phyloP scores from a whole-genome alignment of 2,888 invertebrate species.

The Pseudoips prasinana region DNA sequence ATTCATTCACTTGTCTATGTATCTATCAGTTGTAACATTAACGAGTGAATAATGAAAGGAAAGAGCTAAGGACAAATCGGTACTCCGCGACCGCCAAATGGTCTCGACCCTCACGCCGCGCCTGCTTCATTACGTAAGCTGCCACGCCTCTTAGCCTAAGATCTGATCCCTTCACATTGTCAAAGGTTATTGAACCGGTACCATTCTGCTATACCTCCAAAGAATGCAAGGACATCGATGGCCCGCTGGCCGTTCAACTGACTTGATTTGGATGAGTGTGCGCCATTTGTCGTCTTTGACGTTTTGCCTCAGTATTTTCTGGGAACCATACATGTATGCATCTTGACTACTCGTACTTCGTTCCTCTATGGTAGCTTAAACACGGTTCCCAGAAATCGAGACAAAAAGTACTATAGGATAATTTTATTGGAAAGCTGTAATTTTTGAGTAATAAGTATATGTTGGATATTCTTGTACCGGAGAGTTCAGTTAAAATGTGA shows the following conservation, averaged over 20 bases:
- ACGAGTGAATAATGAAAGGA: conserved; percentile 6
- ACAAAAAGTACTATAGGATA: no score
- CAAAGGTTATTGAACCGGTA: conserved; percentile 74
- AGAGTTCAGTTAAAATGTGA: no score
- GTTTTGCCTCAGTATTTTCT: no score
- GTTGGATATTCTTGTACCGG: no score
- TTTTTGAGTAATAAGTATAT: no score
- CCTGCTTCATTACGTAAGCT: conserved; percentile 61
- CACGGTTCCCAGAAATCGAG: no score
- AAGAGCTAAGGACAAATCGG: conserved; percentile 16
- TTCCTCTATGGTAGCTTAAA: no score
- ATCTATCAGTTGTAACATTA: no score
- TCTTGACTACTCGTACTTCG: no score
- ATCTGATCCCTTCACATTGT: conserved; percentile 72
- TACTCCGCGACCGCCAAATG: conserved; percentile 49
- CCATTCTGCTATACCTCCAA: conserved; percentile 63
- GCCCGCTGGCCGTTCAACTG: conserved; percentile 38
- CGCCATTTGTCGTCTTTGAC: conserved; percentile 15
- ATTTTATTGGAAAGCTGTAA: no score
- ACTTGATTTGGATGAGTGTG: conserved; percentile 20
- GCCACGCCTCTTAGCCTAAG: conserved; percentile 58
- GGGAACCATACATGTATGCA: no score
- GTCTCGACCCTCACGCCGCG: conserved; percentile 57
- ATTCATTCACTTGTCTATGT: no score
- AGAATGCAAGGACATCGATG: conserved; percentile 76